Conservation (phyloP, 2,113 vertebrate species). For the Ictalurus punctatus region DNA sequence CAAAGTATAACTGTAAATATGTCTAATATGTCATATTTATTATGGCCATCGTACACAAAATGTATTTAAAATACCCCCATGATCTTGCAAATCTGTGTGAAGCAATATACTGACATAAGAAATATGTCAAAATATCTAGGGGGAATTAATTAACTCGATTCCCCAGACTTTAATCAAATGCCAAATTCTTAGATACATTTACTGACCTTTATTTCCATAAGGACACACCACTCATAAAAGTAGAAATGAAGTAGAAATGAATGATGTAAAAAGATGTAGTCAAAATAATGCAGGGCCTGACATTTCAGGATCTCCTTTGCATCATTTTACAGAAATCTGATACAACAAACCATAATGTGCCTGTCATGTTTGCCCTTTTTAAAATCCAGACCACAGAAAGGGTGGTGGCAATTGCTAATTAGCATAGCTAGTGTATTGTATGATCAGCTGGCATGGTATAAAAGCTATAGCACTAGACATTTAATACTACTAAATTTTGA, state of each 20-base stretch:
- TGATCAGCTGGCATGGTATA: neutral
- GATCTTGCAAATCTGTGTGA: neutral
- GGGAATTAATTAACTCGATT: constrained; percentile 5
- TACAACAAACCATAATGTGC: constrained; percentile 42
- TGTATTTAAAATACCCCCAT: neutral
- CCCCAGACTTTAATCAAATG: constrained; percentile 2
- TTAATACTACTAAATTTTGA: neutral
- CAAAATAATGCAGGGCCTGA: constrained; percentile 41
- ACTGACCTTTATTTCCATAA: constrained; percentile 22
- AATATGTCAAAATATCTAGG: neutral
- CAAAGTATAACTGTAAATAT: neutral
- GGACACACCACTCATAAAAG: neutral
- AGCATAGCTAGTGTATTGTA: neutral
- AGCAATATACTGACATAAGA: neutral
- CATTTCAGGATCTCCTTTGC: constrained; percentile 43
- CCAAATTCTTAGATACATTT: constrained; percentile 18
- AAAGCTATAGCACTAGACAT: neutral
- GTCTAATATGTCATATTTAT: neutral
- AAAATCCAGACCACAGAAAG: constrained; percentile 10
- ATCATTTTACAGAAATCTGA: constrained; percentile 45
- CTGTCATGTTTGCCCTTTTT: constrained; percentile 53
- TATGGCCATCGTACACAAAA: neutral
- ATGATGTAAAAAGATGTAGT: neutral
- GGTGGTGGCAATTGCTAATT: constrained; percentile 10
- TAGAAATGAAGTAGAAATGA: constrained; percentile 16